Conservation (phyloP, 2,888 invertebrate genomes). For the Ophion ellenae region DNA sequence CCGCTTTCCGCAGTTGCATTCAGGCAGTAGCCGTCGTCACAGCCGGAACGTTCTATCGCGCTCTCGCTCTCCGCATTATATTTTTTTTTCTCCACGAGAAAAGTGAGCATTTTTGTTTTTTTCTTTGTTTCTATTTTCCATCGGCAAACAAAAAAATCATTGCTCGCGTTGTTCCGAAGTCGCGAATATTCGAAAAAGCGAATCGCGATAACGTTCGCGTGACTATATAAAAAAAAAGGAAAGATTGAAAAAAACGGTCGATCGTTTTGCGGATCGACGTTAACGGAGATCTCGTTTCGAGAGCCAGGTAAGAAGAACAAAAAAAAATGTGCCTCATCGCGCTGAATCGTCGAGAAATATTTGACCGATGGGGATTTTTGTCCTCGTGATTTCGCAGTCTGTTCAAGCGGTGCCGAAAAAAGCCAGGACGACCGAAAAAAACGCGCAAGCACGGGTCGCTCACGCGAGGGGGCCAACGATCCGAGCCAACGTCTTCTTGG, state of each 20-base stretch:
- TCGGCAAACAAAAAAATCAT: not conserved
- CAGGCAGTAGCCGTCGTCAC: slow-evolving; percentile 76
- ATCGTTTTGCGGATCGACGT: slow-evolving; percentile 39
- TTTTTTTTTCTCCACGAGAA: slow-evolving; percentile 33
- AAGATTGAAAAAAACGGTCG: slow-evolving; percentile 29
- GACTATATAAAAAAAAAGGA: not conserved
- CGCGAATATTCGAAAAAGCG: slow-evolving; percentile 16
- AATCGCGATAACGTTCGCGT: slow-evolving; percentile 17
- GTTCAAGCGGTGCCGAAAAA: slow-evolving; percentile 28
- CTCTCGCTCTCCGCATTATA: slow-evolving; percentile 34
- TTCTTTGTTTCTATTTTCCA: slow-evolving; percentile 43
- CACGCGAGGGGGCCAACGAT: slow-evolving; percentile 79
- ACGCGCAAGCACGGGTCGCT: slow-evolving; percentile 70
- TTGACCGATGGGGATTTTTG: no score
- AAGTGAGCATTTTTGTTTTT: slow-evolving; percentile 40
- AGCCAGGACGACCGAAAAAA: slow-evolving; percentile 51
- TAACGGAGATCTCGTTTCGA: slow-evolving; percentile 36
- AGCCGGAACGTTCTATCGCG: slow-evolving; percentile 71
- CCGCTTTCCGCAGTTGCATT: slow-evolving; percentile 73
- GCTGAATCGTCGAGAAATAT: not conserved
- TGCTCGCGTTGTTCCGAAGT: slow-evolving; percentile 30
- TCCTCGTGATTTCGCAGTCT: slow-evolving; percentile 15
- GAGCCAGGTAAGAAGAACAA: slow-evolving; percentile 41
- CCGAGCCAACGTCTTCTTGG: slow-evolving; percentile 77
- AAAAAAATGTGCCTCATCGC: slow-evolving; percentile 11